Evolutionary conservation across 2,888 invertebrate genomes (phyloP).

Genomic region (Drosophila austrosaltans): DNA sequence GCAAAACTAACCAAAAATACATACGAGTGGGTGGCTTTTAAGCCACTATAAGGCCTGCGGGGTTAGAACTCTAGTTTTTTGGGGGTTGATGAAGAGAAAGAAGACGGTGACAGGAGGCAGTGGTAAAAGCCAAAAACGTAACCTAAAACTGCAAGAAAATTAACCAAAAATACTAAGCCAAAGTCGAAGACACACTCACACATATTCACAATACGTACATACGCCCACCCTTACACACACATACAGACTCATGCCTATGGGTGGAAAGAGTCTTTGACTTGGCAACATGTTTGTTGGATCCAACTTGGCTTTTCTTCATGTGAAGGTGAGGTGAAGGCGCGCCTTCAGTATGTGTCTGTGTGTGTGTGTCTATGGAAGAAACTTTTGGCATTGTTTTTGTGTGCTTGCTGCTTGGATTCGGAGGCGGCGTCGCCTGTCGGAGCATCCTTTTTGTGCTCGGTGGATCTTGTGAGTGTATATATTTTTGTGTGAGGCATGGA

Average conservation of each 20-base stretch:
- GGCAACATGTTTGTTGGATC: slow-evolving; percentile 64
- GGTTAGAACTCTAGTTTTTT: slow-evolving; percentile 40
- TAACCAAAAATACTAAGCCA: slow-evolving; percentile 80
- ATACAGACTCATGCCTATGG: not conserved
- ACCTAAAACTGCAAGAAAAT: slow-evolving; percentile 80
- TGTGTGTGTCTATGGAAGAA: slow-evolving; percentile 36
- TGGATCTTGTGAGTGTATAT: slow-evolving; percentile 32
- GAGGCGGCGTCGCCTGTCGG: slow-evolving; percentile 65
- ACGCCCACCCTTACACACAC: not conserved
- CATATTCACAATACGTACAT: not conserved
- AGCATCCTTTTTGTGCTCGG: slow-evolving; percentile 63
- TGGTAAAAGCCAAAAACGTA: slow-evolving; percentile 78
- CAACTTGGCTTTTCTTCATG: slow-evolving; percentile 49
- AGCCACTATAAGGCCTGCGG: slow-evolving; percentile 74
- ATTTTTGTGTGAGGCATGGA: slow-evolving; percentile 27
- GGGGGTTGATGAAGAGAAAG: slow-evolving; percentile 5
- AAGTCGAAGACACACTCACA: slow-evolving; percentile 68
- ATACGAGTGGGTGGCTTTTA: slow-evolving; percentile 72
- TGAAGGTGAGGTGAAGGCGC: slow-evolving; percentile 62
- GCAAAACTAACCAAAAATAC: slow-evolving; percentile 65
- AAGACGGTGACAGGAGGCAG: slow-evolving; percentile 47
- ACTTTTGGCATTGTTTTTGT: slow-evolving; percentile 79
- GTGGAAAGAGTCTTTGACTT: slow-evolving; percentile 66
- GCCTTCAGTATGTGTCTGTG: slow-evolving; percentile 44
- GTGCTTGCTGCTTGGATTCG: slow-evolving; percentile 23